Evolutionary conservation across 2,888 invertebrate species (phyloP), one percentile per base, ranked within the genome.

Genomic region (Buathra laborator): DNA sequence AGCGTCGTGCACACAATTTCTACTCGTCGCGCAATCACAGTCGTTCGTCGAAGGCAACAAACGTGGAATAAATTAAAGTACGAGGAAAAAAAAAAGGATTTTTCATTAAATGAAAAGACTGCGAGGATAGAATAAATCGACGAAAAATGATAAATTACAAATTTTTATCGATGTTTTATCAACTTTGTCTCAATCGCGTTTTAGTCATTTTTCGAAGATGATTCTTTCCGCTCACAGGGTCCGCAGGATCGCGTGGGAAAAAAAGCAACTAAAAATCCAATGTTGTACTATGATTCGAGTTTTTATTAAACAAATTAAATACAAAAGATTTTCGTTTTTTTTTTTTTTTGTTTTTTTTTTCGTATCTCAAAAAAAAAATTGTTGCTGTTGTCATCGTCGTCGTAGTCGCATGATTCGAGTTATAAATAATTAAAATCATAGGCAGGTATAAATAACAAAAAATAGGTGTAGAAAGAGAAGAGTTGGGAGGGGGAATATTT

Each of bases 271-370:
- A 82, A 87, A 87, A 86, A 83, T 87, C 43, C 75, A 84, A 48
- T 89, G 79, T 92, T 93, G 91, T 93, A 93, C 92, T 93, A 91
- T 91, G 89, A 92, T 92, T 92, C 89, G 91, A 92, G 90, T 93
- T 93, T 93, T 85, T 93, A 91, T 93, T 93, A 92, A 92, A 91
- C 91, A 92, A 93, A 93, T 92, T 92, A 93, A 93, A 93, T 92
- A 93, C 92, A 93, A 93, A 93, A 92, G 89, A 84, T 86, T 89
- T 87, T 89, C 83, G 86, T 87, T 86, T 67, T 16, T n/a, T 78
- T 82, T 68, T 48, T 78, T 64, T 68, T 48, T 78, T 64, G 87
- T 86, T 67, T 16, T n/a, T 78, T 82, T 68, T 48, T 78, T 64
- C 51, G 56, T 79, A 74, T 82, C 68, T 80, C 66, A 81, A 76